Base-by-base conservation (phyloP, 2,888 invertebrate genomes). In the Leucozona laternaria region DNA sequence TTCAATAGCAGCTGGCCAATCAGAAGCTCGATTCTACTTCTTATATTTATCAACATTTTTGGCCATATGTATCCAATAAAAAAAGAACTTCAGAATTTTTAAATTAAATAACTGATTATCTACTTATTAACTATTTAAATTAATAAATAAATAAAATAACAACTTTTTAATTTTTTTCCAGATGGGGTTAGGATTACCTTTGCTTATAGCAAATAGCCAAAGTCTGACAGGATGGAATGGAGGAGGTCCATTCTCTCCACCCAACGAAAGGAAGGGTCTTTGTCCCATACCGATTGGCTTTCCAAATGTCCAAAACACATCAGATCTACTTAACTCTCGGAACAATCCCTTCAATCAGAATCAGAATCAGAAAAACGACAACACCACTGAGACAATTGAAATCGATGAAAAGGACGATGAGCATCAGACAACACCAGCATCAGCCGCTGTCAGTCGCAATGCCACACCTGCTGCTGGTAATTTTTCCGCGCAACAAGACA, bases 131-230 rank as follows among this genome's bases (percentile, higher is more conserved):
- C n/a, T n/a, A n/a, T n/a, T n/a, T n/a, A n/a, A n/a, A n/a, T n/a
- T 34, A 37, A 43, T 43, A 43, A 43, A n/a, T 43, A 40, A 13
- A 15, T 15, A 40, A 40, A 17, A 17, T 17, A 10, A 7, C 3
- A 53, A 28, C 2, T 17, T 71, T 17, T 57, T 53, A 11, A 11
- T 73, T 66, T 76, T 2, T 76, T 83, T 90, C 11, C 89, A 92
- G 92, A 91, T 92, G 91, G 92, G 91, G 70, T 89, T 92, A 37
- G 91, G 91, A 64, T 89, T 92, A 72, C 92, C 92, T 76, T 89
- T 92, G 90, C 89, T 92, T 77, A 90, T 92, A 88, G 91, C 92
- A 37, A 91, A 89, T 31, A 90, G 89, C 31, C 92, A 91, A 86
- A 91, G 90, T 37, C 81, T 92, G 73, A 90, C 91, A 60, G 89